Base-by-base conservation (phyloP, 2,888 invertebrate genomes). In the Hirtodrosophila alboralis region DNA sequence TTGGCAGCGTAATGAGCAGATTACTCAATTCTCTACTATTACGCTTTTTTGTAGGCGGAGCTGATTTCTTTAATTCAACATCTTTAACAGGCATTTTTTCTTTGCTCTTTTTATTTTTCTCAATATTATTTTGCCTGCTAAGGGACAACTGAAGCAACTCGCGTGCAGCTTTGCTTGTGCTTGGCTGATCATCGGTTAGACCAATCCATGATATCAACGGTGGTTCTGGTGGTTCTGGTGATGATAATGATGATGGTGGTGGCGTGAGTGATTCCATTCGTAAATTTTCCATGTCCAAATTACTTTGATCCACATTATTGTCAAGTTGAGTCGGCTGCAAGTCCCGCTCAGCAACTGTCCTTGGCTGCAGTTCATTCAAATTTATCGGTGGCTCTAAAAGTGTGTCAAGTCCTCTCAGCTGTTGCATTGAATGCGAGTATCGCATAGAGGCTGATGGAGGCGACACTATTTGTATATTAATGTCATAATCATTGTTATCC, bases 61-160 rank as follows among this genome's bases (percentile, higher is more conserved):
- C 69, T 8, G 77, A 75, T 47, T 71, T 73, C 30, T 86, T 86
- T 8, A 74, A 75, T 4, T 65, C 12, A n/a, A 45, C 52, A 28
- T 57, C 8, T 8, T n/a, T n/a, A n/a, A n/a, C n/a, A n/a, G n/a
- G n/a, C n/a, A n/a, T n/a, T n/a, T n/a, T n/a, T n/a, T n/a, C n/a
- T n/a, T n/a, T 12, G 38, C 12, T 38, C 18, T 23, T 12, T 30
- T 6, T 3, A 0, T 36, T 5, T 16, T 30, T 18, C 3, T 1
- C 27, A 4, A 9, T 6, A 1, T 3, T 18, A 4, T 26, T 13
- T 7, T 16, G 13, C 5, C 18, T 23, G 6, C 1, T n/a, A 0
- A 23, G 4, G 1, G 47, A 51, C 5, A 12, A 9, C 5, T 36
- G n/a, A 1, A 63, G n/a, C 0, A 34, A 37, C 5, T 45, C 8